Percentiles rank a stretch among this genome's conserved stretches.
These are phyloP conservation scores for Creontiades dilutus DNA, from an alignment of 2,888 invertebrate genomes.

Conservation along the genomic window DNA sequence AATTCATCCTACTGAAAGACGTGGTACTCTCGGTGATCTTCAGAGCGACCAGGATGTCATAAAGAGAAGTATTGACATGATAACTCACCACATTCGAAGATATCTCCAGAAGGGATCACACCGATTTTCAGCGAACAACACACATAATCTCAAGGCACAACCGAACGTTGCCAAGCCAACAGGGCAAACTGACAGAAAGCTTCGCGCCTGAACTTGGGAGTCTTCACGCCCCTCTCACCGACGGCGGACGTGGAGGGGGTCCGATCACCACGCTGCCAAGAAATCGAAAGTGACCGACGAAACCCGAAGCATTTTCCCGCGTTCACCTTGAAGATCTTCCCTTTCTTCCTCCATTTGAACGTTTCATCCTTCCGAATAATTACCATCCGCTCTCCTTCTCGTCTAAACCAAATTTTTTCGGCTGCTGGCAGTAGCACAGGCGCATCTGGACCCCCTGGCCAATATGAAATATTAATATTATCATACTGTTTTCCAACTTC, in stretches of 20 bases:
- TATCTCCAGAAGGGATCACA: background rate
- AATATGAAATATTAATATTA: too few species aligned
- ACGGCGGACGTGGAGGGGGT: background rate
- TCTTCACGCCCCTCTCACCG: background rate
- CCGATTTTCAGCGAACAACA: background rate
- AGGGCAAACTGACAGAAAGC: constrained; percentile 13
- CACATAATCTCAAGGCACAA: background rate
- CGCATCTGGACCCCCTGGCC: too few species aligned
- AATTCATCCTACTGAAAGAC: background rate
- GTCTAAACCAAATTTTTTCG: too few species aligned
- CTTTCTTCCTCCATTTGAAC: background rate
- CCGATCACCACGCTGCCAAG: background rate
- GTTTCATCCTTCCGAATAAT: background rate
- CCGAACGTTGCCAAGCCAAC: constrained; percentile 40
- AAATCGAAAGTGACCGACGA: constrained; percentile 26
- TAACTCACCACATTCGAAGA: constrained; percentile 3
- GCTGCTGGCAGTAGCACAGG: too few species aligned
- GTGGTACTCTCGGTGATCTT: background rate
- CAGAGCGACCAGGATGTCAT: background rate
- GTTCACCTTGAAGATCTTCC: background rate
- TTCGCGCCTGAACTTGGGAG: constrained; percentile 27
- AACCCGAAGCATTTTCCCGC: background rate
- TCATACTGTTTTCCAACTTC: too few species aligned
- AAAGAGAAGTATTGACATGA: background rate
- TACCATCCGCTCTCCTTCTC: too few species aligned